Evolutionary conservation across 2,113 vertebrate species (phyloP).

Genomic region (Tachysurus fulvidraco): DNA sequence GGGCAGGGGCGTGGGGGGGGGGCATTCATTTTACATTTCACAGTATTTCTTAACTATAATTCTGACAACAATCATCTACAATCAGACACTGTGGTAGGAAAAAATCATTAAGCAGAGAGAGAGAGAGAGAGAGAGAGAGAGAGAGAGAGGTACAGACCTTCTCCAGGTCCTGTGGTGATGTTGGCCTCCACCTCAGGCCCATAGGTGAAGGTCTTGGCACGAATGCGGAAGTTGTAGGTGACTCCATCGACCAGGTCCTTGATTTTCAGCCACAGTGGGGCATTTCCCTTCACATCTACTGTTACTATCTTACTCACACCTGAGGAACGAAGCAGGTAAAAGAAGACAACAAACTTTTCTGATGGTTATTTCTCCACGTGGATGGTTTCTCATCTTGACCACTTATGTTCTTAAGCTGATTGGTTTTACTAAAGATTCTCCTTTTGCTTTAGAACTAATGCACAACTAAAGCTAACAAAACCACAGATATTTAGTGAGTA

Average conservation of each 20-base stretch:
- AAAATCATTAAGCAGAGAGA: not conserved
- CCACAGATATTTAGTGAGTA: not conserved
- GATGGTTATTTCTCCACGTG: not conserved
- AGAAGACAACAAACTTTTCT: slow-evolving; percentile 54
- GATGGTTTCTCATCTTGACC: not conserved
- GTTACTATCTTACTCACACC: slow-evolving; percentile 98
- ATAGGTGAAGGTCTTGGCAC: slow-evolving; percentile 90
- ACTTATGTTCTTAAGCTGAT: too few relatives aligned
- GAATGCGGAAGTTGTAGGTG: slow-evolving; percentile 90
- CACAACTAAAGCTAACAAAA: not conserved
- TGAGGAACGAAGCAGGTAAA: slow-evolving; percentile 74
- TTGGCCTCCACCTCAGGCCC: slow-evolving; percentile 94
- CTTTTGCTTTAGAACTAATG: not conserved
- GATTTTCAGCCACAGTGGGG: slow-evolving; percentile 92
- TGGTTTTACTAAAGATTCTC: not conserved
- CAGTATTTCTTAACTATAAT: not conserved
- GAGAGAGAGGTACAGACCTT: slow-evolving; percentile 76
- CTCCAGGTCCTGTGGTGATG: slow-evolving; percentile 92
- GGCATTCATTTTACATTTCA: not conserved
- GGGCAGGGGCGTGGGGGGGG: not conserved
- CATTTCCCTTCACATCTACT: slow-evolving; percentile 89
- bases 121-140: not conserved
- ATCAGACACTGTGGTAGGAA: not conserved
- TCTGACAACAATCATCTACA: not conserved
- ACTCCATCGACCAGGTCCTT: slow-evolving; percentile 88